phyloP scores from a whole-genome alignment of 2,888 invertebrate species.

The Agrotis exclamationis region DNA sequence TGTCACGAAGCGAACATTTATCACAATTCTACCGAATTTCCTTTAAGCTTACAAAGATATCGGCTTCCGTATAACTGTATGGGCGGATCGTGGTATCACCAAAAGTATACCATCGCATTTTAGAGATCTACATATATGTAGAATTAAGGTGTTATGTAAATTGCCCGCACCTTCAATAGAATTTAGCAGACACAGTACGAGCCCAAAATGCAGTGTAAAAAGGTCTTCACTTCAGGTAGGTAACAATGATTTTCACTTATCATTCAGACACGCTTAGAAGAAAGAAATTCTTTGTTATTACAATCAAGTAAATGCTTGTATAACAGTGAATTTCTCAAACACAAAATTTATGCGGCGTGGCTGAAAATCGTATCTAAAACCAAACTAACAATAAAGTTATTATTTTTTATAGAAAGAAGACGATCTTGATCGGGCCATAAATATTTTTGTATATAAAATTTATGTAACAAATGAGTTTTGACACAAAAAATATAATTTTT shows the following conservation, averaged over 20 bases:
- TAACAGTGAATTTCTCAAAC: no score
- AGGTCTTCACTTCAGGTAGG: slow-evolving; percentile 26
- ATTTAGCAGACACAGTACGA: background rate
- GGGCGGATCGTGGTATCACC: slow-evolving; percentile 50
- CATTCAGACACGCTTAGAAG: slow-evolving; percentile 5
- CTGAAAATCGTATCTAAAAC: no score
- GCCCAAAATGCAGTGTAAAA: slow-evolving; percentile 7
- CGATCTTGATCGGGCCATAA: no score
- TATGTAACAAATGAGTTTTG: no score
- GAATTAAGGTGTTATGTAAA: background rate
- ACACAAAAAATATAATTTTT: no score
- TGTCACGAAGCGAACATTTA: slow-evolving; percentile 82
- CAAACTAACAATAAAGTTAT: no score
- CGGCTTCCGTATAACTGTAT: slow-evolving; percentile 53
- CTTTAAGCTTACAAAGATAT: slow-evolving; percentile 68
- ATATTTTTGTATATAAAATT: no score
- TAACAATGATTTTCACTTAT: slow-evolving; percentile 30
- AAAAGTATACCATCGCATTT: slow-evolving; percentile 37
- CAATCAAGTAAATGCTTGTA: background rate
- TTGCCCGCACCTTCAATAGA: slow-evolving; percentile 9
- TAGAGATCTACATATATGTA: slow-evolving; percentile 23
- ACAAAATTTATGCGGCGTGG: no score
- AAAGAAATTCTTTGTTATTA: background rate
- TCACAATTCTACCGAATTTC: slow-evolving; percentile 80
- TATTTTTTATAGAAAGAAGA: no score